These are phyloP conservation scores for Bruchidius siliquastri DNA, from an alignment of 2,888 invertebrate species.

Conservation along the genomic window DNA sequence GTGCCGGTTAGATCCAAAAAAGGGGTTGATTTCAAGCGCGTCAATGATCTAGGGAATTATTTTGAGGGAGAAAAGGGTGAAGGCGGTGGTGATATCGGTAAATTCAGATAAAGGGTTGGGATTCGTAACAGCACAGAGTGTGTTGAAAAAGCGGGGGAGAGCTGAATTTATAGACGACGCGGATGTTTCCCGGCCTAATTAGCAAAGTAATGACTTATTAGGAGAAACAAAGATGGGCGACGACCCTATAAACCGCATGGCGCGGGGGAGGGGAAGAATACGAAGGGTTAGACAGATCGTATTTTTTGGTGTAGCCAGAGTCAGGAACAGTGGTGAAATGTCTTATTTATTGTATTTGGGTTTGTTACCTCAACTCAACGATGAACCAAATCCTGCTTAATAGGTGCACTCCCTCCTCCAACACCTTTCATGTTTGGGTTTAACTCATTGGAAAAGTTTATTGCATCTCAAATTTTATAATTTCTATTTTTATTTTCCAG, in stretches of 20 bases:
- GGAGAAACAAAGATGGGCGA: conserved; percentile 23
- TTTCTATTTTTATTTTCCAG: too few species aligned
- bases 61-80: conserved; percentile 39
- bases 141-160: conserved; percentile 34
- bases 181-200: conserved; percentile 36
- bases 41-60: conserved; percentile 45
- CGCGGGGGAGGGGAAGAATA: background rate
- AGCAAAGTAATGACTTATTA: conserved; percentile 41
- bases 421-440: too few species aligned
- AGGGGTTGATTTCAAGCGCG: conserved; percentile 37
- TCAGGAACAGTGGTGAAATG: background rate
- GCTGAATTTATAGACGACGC: conserved; percentile 39
- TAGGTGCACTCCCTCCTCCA: too few species aligned
- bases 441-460: too few species aligned
- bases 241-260: background rate
- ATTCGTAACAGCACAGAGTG: conserved; percentile 17
- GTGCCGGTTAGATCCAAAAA: conserved; percentile 38
- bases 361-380: background rate
- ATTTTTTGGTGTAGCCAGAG: background rate
- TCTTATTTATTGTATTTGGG: background rate
- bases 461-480: too few species aligned
- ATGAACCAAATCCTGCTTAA: background rate
- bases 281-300: background rate
- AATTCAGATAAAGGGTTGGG: conserved; percentile 41
- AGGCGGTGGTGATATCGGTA: conserved; percentile 41